Evolutionary conservation across 2,888 invertebrate genomes (phyloP).

Genomic region (Melangyna quadrimaculata): DNA sequence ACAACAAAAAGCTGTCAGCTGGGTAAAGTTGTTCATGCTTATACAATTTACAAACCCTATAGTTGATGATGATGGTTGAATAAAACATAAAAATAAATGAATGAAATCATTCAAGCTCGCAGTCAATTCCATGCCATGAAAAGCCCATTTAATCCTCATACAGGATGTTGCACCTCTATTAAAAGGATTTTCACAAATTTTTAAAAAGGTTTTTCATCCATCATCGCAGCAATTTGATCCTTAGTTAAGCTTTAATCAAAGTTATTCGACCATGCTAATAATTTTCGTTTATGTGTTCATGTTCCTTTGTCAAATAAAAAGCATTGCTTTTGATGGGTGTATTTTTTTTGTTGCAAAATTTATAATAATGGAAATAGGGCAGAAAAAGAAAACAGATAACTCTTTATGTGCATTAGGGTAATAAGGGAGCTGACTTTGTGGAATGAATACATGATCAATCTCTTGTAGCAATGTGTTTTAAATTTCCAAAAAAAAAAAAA

Average conservation of each 20-base stretch:
- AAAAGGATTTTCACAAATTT: constrained; percentile 7
- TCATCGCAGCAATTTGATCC: constrained; percentile 24
- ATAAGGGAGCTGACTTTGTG: background rate
- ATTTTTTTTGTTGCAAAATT: background rate
- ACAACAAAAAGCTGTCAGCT: constrained; percentile 35
- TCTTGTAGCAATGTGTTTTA: background rate
- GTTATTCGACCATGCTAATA: constrained; percentile 35
- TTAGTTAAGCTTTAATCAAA: constrained; percentile 26
- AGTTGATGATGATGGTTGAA: constrained; percentile 8
- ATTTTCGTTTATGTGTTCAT: background rate
- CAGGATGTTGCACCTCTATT: constrained; percentile 35
- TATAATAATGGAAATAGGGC: background rate
- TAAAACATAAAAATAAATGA: constrained; percentile 35
- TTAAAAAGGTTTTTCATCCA: background rate
- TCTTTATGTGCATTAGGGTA: background rate
- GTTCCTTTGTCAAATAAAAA: background rate
- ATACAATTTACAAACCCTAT: background rate
- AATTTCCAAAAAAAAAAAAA: background rate
- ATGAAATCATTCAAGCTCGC: constrained; percentile 14
- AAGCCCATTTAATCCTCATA: constrained; percentile 34
- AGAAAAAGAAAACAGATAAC: background rate
- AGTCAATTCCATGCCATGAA: constrained; percentile 17
- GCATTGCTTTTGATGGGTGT: background rate
- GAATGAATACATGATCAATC: background rate
- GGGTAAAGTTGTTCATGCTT: constrained; percentile 24